These are phyloP conservation scores for Patagioenas fasciata DNA, from an alignment of 2,113 vertebrate genomes.

Conservation along the genomic window DNA sequence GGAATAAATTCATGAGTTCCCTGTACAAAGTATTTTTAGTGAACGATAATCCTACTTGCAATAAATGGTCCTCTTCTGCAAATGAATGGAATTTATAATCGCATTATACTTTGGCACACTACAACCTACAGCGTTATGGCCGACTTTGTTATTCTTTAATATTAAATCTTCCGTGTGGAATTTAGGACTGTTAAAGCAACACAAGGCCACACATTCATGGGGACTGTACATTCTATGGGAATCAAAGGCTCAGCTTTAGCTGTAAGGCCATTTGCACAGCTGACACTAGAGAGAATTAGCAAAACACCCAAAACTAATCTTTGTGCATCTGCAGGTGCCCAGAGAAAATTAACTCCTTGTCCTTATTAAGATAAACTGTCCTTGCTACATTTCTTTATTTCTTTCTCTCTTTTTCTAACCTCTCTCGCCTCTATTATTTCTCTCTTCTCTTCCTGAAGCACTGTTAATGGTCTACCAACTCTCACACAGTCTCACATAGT, in stretches of 20 bases:
- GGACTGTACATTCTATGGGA: neutral
- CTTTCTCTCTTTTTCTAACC: neutral
- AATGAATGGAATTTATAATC: constrained; percentile 69
- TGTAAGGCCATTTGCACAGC: neutral
- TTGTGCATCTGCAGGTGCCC: rapidly evolving
- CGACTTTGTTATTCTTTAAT: constrained; percentile 30
- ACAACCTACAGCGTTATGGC: neutral
- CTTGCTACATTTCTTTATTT: neutral
- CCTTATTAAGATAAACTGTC: neutral
- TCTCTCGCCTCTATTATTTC: rapidly evolving
- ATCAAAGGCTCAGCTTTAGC: neutral
- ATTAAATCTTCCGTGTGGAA: constrained; percentile 19
- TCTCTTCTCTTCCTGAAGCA: neutral
- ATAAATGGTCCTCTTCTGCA: constrained; percentile 9
- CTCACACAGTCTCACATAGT: rapidly evolving
- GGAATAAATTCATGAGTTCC: constrained; percentile 52
- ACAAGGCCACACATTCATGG: neutral
- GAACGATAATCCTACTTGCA: constrained; percentile 54
- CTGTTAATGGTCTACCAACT: neutral
- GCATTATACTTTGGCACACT: constrained; percentile 23
- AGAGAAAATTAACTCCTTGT: neutral
- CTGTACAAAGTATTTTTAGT: constrained; percentile 39
- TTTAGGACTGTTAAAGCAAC: constrained; percentile 14
- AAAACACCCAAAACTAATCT: neutral
- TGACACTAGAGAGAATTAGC: neutral